Evolutionary conservation across 2,888 invertebrate species (phyloP).

Genomic region (Trissolcus brochymenae): DNA sequence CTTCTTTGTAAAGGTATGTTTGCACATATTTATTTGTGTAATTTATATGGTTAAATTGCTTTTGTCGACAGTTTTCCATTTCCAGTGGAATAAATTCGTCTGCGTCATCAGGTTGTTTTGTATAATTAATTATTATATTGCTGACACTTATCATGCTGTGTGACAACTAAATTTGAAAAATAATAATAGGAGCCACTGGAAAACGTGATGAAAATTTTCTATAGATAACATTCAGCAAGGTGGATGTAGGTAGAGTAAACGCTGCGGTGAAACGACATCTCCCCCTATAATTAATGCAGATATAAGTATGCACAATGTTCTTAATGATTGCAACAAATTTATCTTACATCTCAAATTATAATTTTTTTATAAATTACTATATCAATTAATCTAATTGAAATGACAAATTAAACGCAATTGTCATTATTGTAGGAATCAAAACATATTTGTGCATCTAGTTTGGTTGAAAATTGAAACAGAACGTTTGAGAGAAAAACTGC

Average conservation of each 20-base stretch:
- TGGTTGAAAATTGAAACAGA: too few species aligned
- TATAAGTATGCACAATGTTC: conserved; percentile 12
- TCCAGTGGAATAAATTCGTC: too few species aligned
- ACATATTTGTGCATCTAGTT: too few species aligned
- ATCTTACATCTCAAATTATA: not conserved
- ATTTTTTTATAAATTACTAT: too few species aligned
- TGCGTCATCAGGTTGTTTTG: not conserved
- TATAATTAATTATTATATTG: conserved; percentile 11
- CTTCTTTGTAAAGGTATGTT: too few species aligned
- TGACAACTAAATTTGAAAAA: conserved; percentile 21
- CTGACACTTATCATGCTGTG: conserved; percentile 26
- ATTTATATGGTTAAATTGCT: too few species aligned
- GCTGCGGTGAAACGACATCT: conserved; percentile 7
- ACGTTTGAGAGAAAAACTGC: too few species aligned
- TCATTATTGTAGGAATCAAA: too few species aligned
- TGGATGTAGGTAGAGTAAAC: conserved; percentile 5
- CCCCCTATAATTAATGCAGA: conserved; percentile 16
- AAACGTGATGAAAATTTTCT: conserved; percentile 1
- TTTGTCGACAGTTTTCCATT: too few species aligned
- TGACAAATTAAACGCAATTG: too few species aligned
- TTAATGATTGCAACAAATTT: conserved; percentile 19
- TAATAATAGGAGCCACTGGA: not conserved
- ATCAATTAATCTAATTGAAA: too few species aligned
- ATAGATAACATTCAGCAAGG: conserved; percentile 13
- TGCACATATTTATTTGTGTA: too few species aligned